Percentiles rank a stretch among this genome's conserved stretches.
Conservation (phyloP, 30 jellyfish, hydroid and myxozoan genomes). For the Turritopsis dohrnii region DNA sequence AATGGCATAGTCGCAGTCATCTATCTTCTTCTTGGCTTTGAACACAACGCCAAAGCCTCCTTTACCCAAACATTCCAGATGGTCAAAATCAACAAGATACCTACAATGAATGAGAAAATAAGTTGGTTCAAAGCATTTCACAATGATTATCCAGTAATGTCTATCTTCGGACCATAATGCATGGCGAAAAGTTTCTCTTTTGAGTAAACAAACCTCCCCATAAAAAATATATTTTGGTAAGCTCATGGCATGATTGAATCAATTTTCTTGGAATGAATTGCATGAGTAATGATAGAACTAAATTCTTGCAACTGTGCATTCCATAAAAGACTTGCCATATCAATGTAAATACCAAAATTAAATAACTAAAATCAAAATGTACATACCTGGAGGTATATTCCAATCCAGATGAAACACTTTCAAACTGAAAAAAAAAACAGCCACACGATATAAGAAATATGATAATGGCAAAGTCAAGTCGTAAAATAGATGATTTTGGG, state of each 20-base stretch:
- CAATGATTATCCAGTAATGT: too few relatives aligned
- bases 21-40: constrained; percentile 81
- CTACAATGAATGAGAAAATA: constrained; percentile 24
- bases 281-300: too few relatives aligned
- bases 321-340: neutral
- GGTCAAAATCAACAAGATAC: constrained; percentile 75
- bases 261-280: too few relatives aligned
- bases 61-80: constrained; percentile 79
- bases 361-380: neutral
- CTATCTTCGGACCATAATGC: too few relatives aligned
- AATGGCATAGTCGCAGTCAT: constrained; percentile 95
- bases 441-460: neutral
- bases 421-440: neutral
- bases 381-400: constrained; percentile 11
- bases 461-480: neutral
- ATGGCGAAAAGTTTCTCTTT: too few relatives aligned
- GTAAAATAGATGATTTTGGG: neutral
- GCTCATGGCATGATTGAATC: too few relatives aligned
- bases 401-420: neutral
- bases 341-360: neutral
- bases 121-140: neutral
- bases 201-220: too few relatives aligned
- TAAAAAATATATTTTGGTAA: too few relatives aligned
- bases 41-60: constrained; percentile 99
- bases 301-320: neutral